Base-by-base conservation (phyloP, 2,888 invertebrate genomes). In the Deilephila porcellus region DNA sequence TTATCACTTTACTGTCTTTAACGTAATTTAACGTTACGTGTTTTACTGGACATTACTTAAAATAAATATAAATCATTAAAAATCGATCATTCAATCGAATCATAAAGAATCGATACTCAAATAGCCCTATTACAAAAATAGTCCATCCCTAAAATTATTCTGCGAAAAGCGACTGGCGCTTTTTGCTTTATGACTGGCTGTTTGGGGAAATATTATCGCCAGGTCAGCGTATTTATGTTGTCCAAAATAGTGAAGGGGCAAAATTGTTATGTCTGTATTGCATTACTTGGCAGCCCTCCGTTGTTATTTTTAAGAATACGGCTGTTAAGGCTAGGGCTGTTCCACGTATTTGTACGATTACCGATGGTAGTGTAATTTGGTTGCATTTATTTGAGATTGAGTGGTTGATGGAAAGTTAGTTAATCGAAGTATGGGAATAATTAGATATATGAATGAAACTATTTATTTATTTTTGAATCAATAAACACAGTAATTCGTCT, bases 141-240 rank as follows among this genome's bases (percentile, higher is more conserved):
- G 74, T 14, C 5, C 71, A 67, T 60, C 60, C 20, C 71, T 74
- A 74, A 71, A 74, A 75, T 76, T 80, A 78, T 79, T 78, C 77
- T 74, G 78, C 72, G 76, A 77, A 74, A 74, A 74, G 74, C 77
- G 75, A 75, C 78, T 77, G 71, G 76, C 76, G 80, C 82, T 81
- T 85, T 86, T 86, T 85, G 84, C 84, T 85, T 85, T 86, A 86
- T 83, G 84, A 81, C 81, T 82, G 79, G 77, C 81, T 78, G 81
- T 81, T 82, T 78, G 79, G 80, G 79, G 79, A 80, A 79, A 78
- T 78, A 81, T 79, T 79, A 80, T 79, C 78, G 76, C 64, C 64
- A 62, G 77, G 76, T 73, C 73, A 74, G 72, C 73, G 74, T 74
- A 74, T 74, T 74, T 74, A 74, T 74, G 73, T 67, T 74, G 75